phyloP scores from a whole-genome alignment of 2,797 vertebrate genomes.

The Allobates femoralis region DNA sequence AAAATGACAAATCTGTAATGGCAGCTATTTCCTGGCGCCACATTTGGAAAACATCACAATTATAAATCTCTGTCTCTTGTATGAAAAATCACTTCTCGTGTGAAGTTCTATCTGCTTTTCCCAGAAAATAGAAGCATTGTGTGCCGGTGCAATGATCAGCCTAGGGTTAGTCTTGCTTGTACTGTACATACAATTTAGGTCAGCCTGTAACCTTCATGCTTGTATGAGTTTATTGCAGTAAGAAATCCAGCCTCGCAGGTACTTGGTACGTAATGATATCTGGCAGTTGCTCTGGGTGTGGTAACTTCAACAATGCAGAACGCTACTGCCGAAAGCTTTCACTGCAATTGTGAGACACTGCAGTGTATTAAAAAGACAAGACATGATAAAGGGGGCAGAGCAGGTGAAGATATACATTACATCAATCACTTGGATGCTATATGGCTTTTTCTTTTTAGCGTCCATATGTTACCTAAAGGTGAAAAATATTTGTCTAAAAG shows the following conservation, averaged over 20 bases:
- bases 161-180: slow-evolving; percentile 16
- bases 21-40: not conserved
- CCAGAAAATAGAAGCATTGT: not conserved
- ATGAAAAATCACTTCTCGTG: not conserved
- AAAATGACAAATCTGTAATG: not conserved
- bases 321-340: slow-evolving; percentile 16
- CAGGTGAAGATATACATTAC: not conserved
- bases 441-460: not conserved
- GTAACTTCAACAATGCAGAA: slow-evolving; percentile 48
- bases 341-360: slow-evolving; percentile 13
- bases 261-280: slow-evolving; percentile 46
- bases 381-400: not conserved
- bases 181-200: slow-evolving; percentile 52
- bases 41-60: not conserved
- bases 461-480: not conserved
- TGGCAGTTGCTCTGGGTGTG: slow-evolving; percentile 57
- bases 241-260: slow-evolving; percentile 59
- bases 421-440: not conserved
- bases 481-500: not conserved
- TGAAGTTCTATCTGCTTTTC: not conserved
- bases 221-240: slow-evolving; percentile 51
- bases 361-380: not conserved
- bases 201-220: slow-evolving; percentile 54
- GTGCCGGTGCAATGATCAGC: not conserved
- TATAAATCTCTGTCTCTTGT: not conserved